These are phyloP conservation scores for Goniozus legneri DNA, from an alignment of 1,140 invertebrate species.

Conservation along the genomic window DNA sequence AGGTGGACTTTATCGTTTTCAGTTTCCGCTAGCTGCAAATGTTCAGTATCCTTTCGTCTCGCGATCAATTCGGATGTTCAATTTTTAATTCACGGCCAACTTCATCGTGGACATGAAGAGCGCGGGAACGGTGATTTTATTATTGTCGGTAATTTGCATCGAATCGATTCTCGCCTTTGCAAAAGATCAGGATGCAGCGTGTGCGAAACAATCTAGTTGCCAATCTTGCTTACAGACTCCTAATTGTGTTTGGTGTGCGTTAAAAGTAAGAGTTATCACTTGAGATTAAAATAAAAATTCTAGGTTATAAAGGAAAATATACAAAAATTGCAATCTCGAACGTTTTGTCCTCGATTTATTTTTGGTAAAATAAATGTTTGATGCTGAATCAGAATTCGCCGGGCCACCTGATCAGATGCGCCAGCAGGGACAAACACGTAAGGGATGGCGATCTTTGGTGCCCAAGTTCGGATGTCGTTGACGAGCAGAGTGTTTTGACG, in stretches of 20 bases:
- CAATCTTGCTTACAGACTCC: conserved; percentile 29
- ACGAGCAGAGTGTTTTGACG: conserved; percentile 8
- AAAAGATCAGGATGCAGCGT: conserved; percentile 26
- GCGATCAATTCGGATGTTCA: too few relatives aligned
- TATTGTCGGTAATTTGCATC: neutral
- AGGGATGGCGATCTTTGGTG: conserved; percentile 30
- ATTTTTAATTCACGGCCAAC: too few relatives aligned
- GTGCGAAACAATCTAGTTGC: conserved; percentile 30
- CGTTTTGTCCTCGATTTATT: too few relatives aligned
- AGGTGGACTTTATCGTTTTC: too few relatives aligned
- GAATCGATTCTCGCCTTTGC: neutral
- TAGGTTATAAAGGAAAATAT: too few relatives aligned
- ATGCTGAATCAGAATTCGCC: conserved; percentile 7
- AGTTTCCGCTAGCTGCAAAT: too few relatives aligned
- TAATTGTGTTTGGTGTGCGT: conserved; percentile 37
- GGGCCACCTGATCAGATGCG: conserved; percentile 25
- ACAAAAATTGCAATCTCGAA: too few relatives aligned
- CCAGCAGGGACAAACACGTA: conserved; percentile 18
- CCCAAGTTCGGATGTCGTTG: conserved; percentile 12
- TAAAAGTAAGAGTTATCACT: conserved; percentile 24
- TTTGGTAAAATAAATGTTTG: too few relatives aligned
- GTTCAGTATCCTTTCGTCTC: neutral
- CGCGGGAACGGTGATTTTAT: neutral
- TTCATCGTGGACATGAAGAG: too few relatives aligned
- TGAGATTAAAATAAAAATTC: too few relatives aligned